Base-by-base conservation (phyloP, 2,113 vertebrate genomes). In the Sebastes schlegelii region DNA sequence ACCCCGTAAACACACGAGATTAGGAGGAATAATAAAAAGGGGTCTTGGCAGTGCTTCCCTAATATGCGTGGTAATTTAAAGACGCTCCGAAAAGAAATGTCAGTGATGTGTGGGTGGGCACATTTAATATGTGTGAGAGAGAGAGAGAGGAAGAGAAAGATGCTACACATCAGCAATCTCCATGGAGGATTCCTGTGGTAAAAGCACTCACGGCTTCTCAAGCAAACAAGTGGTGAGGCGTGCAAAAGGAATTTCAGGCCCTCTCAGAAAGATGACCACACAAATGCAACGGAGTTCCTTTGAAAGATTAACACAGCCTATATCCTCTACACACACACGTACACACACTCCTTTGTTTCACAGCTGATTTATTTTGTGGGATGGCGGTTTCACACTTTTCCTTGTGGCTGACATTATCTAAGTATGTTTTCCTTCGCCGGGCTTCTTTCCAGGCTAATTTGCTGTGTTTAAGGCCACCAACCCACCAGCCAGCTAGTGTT, bases 191-290 rank as follows among this genome's bases (percentile, higher is more conserved):
- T 92, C 84, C 87, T 91, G 91, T 77, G 89, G 90, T 82, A 77
- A 80, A 51, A 79, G 26, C 72, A 23, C 82, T 76, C 65, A 74
- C 40, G n/a, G 79, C 78, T 72, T 91, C 80, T 77, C 69, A 46
- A 93, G 85, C 91, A 93, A 94, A 92, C 89, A 90, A 93, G 89
- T 92, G 87, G 82, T 67, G 74, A 86, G 77, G 82, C 88, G 79
- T 93, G 90, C 67, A 90, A 93, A 92, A 92, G 73, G 77, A 93
- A 92, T 93, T 93, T 91, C 82, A 92, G 86, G 88, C 90, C 75
- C 74, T 73, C 67, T 87, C 60, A 82, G 54, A 91, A 77, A 78
- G 77, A 90, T 87, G 86, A 87, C 91, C 91, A 46, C 81, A 85
- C 80, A 81, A 85, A 70, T 83, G 62, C 23, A 77, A 79, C 23